These are phyloP conservation scores for Pterocles gutturalis DNA, from an alignment of 2,113 vertebrate species.

Conservation along the genomic window DNA sequence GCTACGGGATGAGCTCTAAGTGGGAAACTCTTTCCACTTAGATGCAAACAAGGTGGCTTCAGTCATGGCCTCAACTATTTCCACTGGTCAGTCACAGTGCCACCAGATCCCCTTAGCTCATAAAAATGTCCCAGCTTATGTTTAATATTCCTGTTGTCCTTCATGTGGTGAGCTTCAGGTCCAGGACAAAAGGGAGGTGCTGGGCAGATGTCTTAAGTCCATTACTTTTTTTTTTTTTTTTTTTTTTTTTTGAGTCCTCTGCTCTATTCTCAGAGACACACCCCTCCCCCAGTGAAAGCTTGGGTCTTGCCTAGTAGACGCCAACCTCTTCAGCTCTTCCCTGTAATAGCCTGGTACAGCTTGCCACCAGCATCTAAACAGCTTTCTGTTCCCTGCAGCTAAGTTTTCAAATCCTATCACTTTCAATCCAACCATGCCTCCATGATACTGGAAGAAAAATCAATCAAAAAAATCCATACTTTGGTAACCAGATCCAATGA, in stretches of 20 bases:
- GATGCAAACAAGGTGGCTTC: not conserved
- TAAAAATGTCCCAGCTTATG: not conserved
- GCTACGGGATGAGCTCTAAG: not conserved
- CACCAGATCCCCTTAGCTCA: not conserved
- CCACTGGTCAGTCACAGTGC: not conserved
- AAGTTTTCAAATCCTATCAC: not conserved
- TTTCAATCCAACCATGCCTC: not conserved
- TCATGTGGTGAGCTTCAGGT: not conserved
- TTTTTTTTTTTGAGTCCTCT: not conserved
- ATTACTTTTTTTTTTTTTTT: not conserved
- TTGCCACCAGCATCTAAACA: not conserved
- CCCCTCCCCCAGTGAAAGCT: not conserved
- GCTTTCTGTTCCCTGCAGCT: not conserved
- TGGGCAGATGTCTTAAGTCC: not conserved
- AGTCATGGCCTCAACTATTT: not conserved
- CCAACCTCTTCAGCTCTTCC: not conserved
- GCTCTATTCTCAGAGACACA: not conserved
- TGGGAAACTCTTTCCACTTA: not conserved
- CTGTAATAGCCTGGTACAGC: not conserved
- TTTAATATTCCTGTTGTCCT: not conserved
- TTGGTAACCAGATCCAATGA: not conserved
- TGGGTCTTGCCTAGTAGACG: not conserved
- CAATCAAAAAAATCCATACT: not conserved
- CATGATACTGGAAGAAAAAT: not conserved
- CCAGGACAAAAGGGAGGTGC: not conserved